Evolutionary conservation across 2,113 vertebrate species (phyloP).

Genomic region (Cygnus atratus): DNA sequence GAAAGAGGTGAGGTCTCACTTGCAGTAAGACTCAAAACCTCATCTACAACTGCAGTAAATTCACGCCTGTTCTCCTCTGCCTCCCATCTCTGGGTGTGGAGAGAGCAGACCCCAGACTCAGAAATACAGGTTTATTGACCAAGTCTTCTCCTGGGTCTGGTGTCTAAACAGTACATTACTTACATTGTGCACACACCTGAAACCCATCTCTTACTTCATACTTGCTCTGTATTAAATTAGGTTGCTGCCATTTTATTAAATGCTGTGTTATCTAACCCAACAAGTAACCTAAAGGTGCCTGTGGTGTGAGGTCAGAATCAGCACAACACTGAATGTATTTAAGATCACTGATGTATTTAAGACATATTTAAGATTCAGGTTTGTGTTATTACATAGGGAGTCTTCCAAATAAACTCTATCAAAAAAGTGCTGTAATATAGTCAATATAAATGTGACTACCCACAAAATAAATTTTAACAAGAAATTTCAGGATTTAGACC

Average conservation of each 20-base stretch:
- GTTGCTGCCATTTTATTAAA: not conserved
- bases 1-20: not conserved
- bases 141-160: not conserved
- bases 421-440: not conserved
- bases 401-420: not conserved
- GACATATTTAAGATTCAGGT: not conserved
- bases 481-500: not conserved
- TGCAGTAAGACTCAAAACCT: not conserved
- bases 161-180: not conserved
- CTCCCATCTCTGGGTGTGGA: rapidly evolving
- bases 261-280: rapidly evolving
- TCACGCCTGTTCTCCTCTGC: rapidly evolving
- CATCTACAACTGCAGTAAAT: not conserved
- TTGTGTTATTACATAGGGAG: not conserved
- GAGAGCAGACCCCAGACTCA: not conserved
- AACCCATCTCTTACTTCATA: not conserved
- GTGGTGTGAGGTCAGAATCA: not conserved
- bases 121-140: rapidly evolving
- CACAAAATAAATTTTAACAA: not conserved
- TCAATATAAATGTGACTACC: not conserved
- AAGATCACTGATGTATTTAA: not conserved
- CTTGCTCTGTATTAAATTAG: not conserved
- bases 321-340: not conserved
- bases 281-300: not conserved
- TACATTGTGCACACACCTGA: not conserved